A percentile compares a stretch with the other conserved stretches of the same genome.
phyloP scores from a whole-genome alignment of 35 echinoderm and acorn worm species.

The Ophioderma brevispina region DNA sequence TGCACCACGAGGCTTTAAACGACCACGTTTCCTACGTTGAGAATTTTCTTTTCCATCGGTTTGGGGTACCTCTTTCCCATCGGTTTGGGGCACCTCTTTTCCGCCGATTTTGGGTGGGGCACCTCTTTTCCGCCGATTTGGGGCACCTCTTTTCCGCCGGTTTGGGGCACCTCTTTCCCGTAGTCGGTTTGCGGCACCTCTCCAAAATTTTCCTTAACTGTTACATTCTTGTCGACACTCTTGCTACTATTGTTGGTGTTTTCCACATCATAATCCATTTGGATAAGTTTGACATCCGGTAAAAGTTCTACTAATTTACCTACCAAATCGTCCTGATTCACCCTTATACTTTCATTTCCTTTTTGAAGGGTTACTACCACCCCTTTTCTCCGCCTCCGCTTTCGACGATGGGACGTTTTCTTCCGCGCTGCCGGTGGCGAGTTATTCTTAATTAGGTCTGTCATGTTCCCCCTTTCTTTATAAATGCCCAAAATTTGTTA shows the following conservation, averaged over 20 bases:
- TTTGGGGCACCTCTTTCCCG: too few species aligned
- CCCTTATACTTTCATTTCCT: slow-evolving; percentile 23
- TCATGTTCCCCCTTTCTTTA: background rate
- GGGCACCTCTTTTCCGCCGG: too few species aligned
- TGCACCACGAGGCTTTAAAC: too few species aligned
- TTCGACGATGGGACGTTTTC: background rate
- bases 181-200: too few species aligned
- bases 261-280: background rate
- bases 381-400: background rate
- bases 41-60: too few species aligned
- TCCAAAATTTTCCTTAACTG: too few species aligned
- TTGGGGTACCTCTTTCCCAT: too few species aligned
- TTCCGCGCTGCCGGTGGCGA: background rate
- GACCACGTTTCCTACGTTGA: too few species aligned
- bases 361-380: background rate
- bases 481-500: background rate
- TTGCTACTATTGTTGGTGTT: background rate
- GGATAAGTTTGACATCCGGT: background rate
- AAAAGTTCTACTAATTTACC: slow-evolving; percentile 15
- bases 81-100: too few species aligned
- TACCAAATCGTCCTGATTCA: slow-evolving; percentile 1
- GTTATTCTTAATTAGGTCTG: background rate
- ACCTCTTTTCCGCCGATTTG: too few species aligned
- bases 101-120: too few species aligned
- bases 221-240: background rate